These are phyloP conservation scores for Labia minor DNA, from an alignment of 2,888 invertebrate species.

Conservation along the genomic window DNA sequence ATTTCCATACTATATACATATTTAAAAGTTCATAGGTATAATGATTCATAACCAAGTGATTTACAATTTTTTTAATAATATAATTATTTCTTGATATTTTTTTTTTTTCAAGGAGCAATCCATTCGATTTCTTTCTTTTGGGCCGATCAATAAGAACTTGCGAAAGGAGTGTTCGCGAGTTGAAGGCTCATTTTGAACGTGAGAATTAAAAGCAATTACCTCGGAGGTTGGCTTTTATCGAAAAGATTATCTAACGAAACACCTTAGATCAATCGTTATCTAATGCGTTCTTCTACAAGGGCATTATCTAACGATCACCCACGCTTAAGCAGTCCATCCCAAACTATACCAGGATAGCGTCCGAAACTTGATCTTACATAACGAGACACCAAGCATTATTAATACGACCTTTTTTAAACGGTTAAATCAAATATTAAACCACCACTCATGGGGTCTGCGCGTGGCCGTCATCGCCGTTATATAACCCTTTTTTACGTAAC, in stretches of 20 bases:
- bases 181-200: not conserved
- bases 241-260: conserved; percentile 5
- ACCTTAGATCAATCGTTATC: conserved; percentile 1
- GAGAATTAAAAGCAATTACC: conserved; percentile 13
- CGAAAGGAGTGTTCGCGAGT: not conserved
- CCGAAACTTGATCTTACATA: not conserved
- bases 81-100: no score
- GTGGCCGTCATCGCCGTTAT: conserved; percentile 1
- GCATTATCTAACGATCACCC: not conserved
- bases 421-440: conserved; percentile 13
- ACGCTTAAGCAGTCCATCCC: conserved; percentile 3
- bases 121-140: not conserved
- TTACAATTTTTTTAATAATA: no score
- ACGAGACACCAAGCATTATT: conserved; percentile 13
- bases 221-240: not conserved
- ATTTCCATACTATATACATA: no score
- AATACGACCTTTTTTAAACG: conserved; percentile 13
- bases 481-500: conserved; percentile 2
- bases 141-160: not conserved
- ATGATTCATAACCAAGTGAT: no score
- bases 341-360: not conserved
- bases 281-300: not conserved
- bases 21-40: no score
- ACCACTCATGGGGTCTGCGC: not conserved
- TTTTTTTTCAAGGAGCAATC: no score